Percentiles rank a stretch among this genome's conserved stretches.
Conservation (phyloP, 1,140 invertebrate genomes). For the Sinella curviseta region DNA sequence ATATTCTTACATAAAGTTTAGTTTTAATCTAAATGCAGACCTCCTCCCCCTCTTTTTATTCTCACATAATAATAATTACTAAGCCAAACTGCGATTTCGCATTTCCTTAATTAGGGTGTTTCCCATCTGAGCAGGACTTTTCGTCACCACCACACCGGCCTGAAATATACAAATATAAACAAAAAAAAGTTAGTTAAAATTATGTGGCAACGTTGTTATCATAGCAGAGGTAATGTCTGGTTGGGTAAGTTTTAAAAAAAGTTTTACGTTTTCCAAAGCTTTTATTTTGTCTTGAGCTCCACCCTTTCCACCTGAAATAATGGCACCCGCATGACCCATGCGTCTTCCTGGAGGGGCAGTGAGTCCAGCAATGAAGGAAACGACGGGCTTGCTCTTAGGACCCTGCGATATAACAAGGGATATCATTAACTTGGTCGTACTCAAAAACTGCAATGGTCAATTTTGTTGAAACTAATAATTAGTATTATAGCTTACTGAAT, state of each 20-base stretch:
- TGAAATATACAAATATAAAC: conserved; percentile 51
- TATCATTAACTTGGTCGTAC: neutral
- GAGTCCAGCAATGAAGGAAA: conserved; percentile 89
- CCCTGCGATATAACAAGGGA: conserved; percentile 65
- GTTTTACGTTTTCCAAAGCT: conserved; percentile 78
- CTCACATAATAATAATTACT: too few relatives aligned
- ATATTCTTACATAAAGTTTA: too few relatives aligned
- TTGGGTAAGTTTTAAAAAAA: neutral
- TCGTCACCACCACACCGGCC: conserved; percentile 90
- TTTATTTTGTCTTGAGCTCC: conserved; percentile 98
- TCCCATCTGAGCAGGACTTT: conserved; percentile 95
- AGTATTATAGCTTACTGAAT: conserved; percentile 67
- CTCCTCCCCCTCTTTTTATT: too few relatives aligned
- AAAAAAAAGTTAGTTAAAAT: neutral
- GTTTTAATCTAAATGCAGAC: too few relatives aligned
- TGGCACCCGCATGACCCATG: conserved; percentile 99
- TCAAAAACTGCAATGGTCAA: too few relatives aligned
- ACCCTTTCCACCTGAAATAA: conserved; percentile 98
- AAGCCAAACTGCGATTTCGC: conserved; percentile 55
- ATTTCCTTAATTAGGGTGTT: conserved; percentile 83
- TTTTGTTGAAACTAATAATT: neutral
- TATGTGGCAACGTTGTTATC: neutral
- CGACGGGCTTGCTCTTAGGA: conserved; percentile 79
- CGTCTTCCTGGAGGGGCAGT: conserved; percentile 95
- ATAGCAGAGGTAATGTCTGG: too few relatives aligned